Conservation (phyloP, 2,113 vertebrate genomes). For the Panthera uncia region DNA sequence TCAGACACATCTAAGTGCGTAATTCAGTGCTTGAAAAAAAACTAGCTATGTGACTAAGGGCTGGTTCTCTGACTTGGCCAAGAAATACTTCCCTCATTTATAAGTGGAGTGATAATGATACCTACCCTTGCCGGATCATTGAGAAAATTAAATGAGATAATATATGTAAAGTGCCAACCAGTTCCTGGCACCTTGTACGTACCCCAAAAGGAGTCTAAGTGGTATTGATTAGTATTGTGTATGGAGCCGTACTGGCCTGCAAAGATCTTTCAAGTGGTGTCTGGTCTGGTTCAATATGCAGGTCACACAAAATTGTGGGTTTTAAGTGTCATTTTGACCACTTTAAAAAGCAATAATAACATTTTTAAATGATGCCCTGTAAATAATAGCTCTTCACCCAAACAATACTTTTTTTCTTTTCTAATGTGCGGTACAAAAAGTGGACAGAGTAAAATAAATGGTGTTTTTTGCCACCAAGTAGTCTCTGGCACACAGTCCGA, state of each 20-base stretch:
- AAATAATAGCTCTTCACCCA: constrained; percentile 70
- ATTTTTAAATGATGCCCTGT: constrained; percentile 55
- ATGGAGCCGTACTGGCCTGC: constrained; percentile 45
- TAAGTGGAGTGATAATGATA: neutral
- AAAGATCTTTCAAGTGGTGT: constrained; percentile 62
- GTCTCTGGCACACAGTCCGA: constrained; percentile 29
- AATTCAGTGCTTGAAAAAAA: constrained; percentile 27
- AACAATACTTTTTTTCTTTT: constrained; percentile 23
- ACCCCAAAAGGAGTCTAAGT: constrained; percentile 62
- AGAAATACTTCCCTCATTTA: neutral
- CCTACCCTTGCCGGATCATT: neutral
- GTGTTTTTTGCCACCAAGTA: constrained; percentile 43
- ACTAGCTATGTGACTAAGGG: neutral
- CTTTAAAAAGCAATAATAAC: constrained; percentile 72
- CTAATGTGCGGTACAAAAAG: neutral
- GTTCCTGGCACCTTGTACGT: constrained; percentile 28
- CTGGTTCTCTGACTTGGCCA: neutral
- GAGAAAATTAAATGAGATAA: constrained; percentile 68
- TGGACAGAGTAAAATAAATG: constrained; percentile 46
- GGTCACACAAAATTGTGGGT: constrained; percentile 71
- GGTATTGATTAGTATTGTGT: constrained; percentile 71
- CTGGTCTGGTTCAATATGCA: constrained; percentile 63
- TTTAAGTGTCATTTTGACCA: constrained; percentile 73
- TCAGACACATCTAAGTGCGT: neutral
- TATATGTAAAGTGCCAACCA: constrained; percentile 29